Conservation (phyloP, 23 tunicate species). For the Trididemnum nubilum region DNA sequence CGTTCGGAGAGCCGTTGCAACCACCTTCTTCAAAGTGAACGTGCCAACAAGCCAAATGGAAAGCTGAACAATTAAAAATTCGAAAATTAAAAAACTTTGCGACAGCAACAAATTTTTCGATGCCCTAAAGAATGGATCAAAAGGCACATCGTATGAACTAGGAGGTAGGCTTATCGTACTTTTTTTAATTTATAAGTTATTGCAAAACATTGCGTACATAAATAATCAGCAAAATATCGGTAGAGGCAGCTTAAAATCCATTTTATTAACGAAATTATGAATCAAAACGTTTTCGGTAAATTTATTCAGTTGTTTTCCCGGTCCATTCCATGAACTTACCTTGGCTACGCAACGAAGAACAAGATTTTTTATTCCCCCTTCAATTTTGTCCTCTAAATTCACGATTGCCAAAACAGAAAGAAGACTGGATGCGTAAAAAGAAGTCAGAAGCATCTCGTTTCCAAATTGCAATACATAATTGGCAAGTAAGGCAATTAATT, state of each 20-base stretch:
- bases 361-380: slow-evolving; percentile 41
- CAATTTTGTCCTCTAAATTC: slow-evolving; percentile 64
- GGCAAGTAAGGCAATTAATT: slow-evolving; percentile 70
- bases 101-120: neutral
- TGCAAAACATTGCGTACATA: too few relatives aligned
- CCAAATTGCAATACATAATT: slow-evolving; percentile 97
- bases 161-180: too few relatives aligned
- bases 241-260: too few relatives aligned
- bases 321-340: slow-evolving; percentile 42
- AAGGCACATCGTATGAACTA: too few relatives aligned
- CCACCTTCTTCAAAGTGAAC: slow-evolving; percentile 69
- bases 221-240: too few relatives aligned
- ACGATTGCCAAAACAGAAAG: slow-evolving; percentile 62
- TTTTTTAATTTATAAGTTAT: too few relatives aligned
- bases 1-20: slow-evolving; percentile 54
- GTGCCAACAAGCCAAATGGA: slow-evolving; percentile 75
- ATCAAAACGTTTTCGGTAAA: too few relatives aligned
- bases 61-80: slow-evolving; percentile 34
- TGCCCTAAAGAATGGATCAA: too few relatives aligned
- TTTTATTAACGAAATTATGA: too few relatives aligned
- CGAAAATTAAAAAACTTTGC: neutral
- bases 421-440: slow-evolving; percentile 96
- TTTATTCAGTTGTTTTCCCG: too few relatives aligned
- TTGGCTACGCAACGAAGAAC: slow-evolving; percentile 59
- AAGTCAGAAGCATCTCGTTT: slow-evolving; percentile 96